Percentiles rank a stretch among this genome's conserved stretches.
Conservation (phyloP, 2,797 vertebrate species). For the Mormyrops attenuatus region DNA sequence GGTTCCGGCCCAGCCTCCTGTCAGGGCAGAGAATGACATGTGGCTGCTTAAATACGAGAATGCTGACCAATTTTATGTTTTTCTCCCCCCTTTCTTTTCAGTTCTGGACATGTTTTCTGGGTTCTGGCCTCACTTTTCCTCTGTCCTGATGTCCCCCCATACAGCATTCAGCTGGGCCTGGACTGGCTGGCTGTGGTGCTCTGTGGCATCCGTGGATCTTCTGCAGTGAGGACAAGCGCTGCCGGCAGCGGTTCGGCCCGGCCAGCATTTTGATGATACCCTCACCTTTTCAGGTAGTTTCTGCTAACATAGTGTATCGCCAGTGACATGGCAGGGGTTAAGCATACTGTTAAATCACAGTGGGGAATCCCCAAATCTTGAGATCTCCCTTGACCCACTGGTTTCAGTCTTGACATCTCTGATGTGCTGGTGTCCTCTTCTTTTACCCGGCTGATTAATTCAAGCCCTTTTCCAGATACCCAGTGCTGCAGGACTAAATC, state of each 20-base stretch:
- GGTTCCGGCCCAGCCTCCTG: background rate
- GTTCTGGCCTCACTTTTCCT: background rate
- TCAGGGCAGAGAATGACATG: background rate
- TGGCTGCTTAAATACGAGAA: background rate
- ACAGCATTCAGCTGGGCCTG: constrained; percentile 89
- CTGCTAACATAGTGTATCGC: constrained; percentile 4
- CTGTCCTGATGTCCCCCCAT: constrained; percentile 20
- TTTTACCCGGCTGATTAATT: background rate
- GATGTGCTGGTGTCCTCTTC: background rate
- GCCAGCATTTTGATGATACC: constrained; percentile 63
- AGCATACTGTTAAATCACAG: background rate
- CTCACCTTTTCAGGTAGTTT: constrained; percentile 43
- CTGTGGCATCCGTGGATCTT: constrained; percentile 81
- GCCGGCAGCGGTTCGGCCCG: constrained; percentile 76
- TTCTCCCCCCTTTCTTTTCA: background rate
- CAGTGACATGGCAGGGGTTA: background rate
- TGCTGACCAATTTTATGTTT: background rate
- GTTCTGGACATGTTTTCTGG: background rate
- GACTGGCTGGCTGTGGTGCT: constrained; percentile 90
- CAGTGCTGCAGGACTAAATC: background rate
- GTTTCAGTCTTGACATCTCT: background rate
- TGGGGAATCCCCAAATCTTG: background rate
- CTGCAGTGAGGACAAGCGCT: constrained; percentile 84
- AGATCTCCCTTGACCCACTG: background rate
- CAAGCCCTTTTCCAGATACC: background rate